Base-by-base conservation (phyloP, 2,888 invertebrate species). In the Tenthredo livida region DNA sequence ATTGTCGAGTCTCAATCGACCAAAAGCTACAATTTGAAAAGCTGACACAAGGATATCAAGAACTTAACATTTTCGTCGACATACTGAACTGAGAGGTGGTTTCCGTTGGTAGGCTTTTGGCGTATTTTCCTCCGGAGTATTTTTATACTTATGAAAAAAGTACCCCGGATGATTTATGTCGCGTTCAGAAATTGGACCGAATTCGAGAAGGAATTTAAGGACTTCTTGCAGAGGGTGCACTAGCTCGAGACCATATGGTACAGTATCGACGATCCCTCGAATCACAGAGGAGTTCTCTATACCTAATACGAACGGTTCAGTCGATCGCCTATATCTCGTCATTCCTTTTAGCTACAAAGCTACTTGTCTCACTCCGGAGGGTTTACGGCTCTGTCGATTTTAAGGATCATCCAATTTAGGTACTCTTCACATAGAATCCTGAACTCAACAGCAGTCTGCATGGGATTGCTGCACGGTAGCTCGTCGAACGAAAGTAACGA, bases 241-340 rank as follows among this genome's bases (percentile, higher is more conserved):
- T 54, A 54, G 77, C 2, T 50, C 50, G 50, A 54, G 77, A 50
- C 29, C 54, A 75, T 29, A 25, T 25, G 33, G n/a, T 50, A 54
- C 29, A 17, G 33, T 50, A 77, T 77, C 77, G 77, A 77, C 33
- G 50, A 77, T 29, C 77, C 33, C 33, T 54, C 77, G 77, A 77
- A 5, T n/a, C 54, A 33, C 50, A n/a, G n/a, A 29, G 21, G 21
- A 77, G 77, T 77, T 29, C 33, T 29, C 54, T 47, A 75, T 47
- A 33, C 33, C 3, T 33, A 4, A 33, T 33, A 47, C 43, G 47
- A 75, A 75, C 54, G 33, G 77, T 54, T 77, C 77, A 54, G 17
- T 77, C 50, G 29, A 17, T 54, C 77, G 54, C 54, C 29, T 25
- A 77, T 77, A 29, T 43, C 50, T 50, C 50, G 77, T 50, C 29